Evolutionary conservation across 2,888 invertebrate species (phyloP), one percentile per base, ranked within the genome.

Genomic region (Cepaea hortensis): DNA sequence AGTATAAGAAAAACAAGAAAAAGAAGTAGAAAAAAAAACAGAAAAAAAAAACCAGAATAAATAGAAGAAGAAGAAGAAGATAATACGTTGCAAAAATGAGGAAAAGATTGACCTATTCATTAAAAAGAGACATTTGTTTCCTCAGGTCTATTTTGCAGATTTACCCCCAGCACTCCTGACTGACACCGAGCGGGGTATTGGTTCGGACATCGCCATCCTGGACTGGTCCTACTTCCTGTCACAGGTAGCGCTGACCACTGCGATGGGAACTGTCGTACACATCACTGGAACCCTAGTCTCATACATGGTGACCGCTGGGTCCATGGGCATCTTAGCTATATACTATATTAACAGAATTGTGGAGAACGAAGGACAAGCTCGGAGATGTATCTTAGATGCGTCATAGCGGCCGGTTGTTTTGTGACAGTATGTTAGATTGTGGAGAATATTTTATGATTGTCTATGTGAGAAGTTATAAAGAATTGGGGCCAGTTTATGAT

Each of bases 171-270:
- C 85, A 18, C 73, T 88, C 5, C 73, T 88, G 5, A 61, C 62
- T 75, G 86, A 88, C 73, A 70, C 88, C n/a, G 89, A 89, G 15
- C 96, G 98, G n/a, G 98, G 98, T 4, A 96, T 98, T 79, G 98
- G 98, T 13, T 98, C 98, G 0, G 98, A 99, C 94, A 96, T 99
- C 5, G 98, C 98, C 0, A 92, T 91, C 5, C 90, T 95, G 65
- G 95, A 95, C 91, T 93, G 94, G 79, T 95, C 95, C 35, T 95
- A 95, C 91, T 95, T 94, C 91, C 92, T 95, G 68, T 94, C 95
- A 0, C 87, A 89, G 83, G 89, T 95, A n/a, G 91, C 95, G 11
- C 91, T 95, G 61, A 94, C 95, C 0, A 90, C 94, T 5, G 90
- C 94, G 81, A 94, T 95, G 93, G 95, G 95, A 46, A 93, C 94